These are phyloP conservation scores for Ecdyonurus torrentis DNA, from an alignment of 2,888 invertebrate genomes.

Conservation along the genomic window DNA sequence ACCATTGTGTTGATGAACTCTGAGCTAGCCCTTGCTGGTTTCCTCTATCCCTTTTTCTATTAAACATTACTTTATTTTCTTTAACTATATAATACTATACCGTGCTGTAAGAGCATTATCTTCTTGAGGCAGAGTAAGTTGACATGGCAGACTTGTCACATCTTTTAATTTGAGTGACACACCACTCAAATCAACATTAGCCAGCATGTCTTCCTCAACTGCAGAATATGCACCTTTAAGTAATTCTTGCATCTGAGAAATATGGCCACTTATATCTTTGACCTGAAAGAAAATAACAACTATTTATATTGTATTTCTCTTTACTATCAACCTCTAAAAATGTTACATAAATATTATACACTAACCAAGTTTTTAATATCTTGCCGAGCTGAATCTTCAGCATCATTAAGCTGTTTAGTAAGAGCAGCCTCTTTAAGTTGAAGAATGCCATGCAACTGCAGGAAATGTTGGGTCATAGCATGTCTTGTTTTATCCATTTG, in stretches of 20 bases:
- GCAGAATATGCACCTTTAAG: slow-evolving; percentile 16
- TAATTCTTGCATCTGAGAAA: slow-evolving; percentile 22
- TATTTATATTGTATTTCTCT: no score
- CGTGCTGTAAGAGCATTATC: no score
- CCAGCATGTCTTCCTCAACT: slow-evolving; percentile 11
- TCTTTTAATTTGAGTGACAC: slow-evolving; percentile 17
- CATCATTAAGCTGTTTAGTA: slow-evolving; percentile 22
- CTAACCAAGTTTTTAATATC: slow-evolving; percentile 15
- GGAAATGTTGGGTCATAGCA: slow-evolving; percentile 37
- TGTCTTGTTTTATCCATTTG: no score
- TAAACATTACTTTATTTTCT: no score
- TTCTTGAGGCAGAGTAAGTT: slow-evolving; percentile 16
- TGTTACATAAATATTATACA: no score
- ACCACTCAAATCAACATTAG: slow-evolving; percentile 17
- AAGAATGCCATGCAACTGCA: slow-evolving; percentile 31
- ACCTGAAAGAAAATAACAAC: neutral
- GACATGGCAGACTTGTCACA: slow-evolving; percentile 18
- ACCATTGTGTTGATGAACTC: no score
- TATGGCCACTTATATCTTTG: slow-evolving; percentile 11
- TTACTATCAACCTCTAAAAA: no score
- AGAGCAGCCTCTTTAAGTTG: slow-evolving; percentile 35
- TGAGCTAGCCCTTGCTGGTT: no score
- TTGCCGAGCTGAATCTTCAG: slow-evolving; percentile 3
- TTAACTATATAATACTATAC: slow-evolving; percentile 2
- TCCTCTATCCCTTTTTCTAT: no score